phyloP scores from a whole-genome alignment of 2,113 vertebrate genomes.

The Girardinichthys multiradiatus region DNA sequence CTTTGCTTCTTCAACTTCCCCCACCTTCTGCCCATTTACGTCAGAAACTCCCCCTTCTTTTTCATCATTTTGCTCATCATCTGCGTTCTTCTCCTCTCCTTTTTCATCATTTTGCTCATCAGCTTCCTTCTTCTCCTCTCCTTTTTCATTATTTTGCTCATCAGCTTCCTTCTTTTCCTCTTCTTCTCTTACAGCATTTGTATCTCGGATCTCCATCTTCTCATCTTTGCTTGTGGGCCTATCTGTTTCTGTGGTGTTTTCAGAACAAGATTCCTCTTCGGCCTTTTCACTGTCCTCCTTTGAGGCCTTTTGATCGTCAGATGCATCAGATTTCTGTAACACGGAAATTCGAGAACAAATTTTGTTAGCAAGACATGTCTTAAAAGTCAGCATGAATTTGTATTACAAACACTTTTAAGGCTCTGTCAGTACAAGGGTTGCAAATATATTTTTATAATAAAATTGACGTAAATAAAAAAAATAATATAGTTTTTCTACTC shows the following conservation, averaged over 20 bases:
- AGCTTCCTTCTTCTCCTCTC: neutral
- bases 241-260: slow-evolving; percentile 34
- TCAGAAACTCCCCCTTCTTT: slow-evolving; percentile 5
- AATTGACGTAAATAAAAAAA: neutral
- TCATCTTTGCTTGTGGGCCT: slow-evolving; percentile 14
- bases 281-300: slow-evolving; percentile 28
- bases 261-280: slow-evolving; percentile 26
- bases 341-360: slow-evolving; percentile 24
- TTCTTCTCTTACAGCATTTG: slow-evolving; percentile 62
- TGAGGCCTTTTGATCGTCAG: slow-evolving; percentile 14
- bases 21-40: slow-evolving; percentile 28
- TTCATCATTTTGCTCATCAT: slow-evolving; percentile 79
- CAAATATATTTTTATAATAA: neutral
- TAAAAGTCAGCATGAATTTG: neutral
- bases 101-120: slow-evolving; percentile 2
- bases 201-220: slow-evolving; percentile 76
- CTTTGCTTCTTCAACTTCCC: slow-evolving; percentile 12
- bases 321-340: slow-evolving; percentile 56
- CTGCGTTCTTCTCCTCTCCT: slow-evolving; percentile 53
- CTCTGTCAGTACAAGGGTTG: neutral
- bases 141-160: slow-evolving; percentile 76
- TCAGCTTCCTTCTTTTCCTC: slow-evolving; percentile 67
- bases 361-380: slow-evolving; percentile 33
- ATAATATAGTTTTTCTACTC: too few species aligned
- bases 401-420: neutral